These are phyloP conservation scores for Alloscopus bannaensis DNA, from an alignment of 2,888 invertebrate species.

Conservation along the genomic window DNA sequence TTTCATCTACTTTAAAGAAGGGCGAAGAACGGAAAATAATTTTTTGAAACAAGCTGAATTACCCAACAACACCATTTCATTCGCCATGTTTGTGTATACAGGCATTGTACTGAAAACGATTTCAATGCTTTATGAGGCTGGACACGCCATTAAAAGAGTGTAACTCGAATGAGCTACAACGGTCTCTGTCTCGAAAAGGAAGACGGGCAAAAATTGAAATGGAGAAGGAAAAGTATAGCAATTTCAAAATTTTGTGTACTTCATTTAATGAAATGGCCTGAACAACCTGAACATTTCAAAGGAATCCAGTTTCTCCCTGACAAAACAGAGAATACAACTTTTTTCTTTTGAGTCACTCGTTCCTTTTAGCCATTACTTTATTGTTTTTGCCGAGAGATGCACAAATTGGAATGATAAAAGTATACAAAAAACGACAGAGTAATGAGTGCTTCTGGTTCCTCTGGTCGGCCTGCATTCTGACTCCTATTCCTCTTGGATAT, in stretches of 20 bases:
- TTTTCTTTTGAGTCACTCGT: slow-evolving; percentile 11
- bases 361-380: neutral
- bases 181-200: no score
- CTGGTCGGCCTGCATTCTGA: neutral
- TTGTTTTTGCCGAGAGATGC: no score
- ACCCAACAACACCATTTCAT: no score
- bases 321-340: neutral
- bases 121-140: no score
- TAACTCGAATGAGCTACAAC: no score
- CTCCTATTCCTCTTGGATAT: no score
- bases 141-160: no score
- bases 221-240: neutral
- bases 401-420: slow-evolving; percentile 27
- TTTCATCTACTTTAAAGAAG: no score
- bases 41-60: no score
- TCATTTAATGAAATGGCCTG: slow-evolving; percentile 36
- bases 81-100: no score
- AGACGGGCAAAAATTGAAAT: neutral
- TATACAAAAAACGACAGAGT: slow-evolving; percentile 15
- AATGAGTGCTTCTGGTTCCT: slow-evolving; percentile 6
- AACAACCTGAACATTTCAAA: slow-evolving; percentile 21
- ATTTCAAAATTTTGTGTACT: slow-evolving; percentile 4
- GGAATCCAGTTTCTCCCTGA: slow-evolving; percentile 45
- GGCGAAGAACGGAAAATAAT: no score
- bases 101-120: no score